Evolutionary conservation across 2,113 vertebrate species (phyloP), one percentile per base, ranked within the genome.

Genomic region (Osmerus eperlanus): DNA sequence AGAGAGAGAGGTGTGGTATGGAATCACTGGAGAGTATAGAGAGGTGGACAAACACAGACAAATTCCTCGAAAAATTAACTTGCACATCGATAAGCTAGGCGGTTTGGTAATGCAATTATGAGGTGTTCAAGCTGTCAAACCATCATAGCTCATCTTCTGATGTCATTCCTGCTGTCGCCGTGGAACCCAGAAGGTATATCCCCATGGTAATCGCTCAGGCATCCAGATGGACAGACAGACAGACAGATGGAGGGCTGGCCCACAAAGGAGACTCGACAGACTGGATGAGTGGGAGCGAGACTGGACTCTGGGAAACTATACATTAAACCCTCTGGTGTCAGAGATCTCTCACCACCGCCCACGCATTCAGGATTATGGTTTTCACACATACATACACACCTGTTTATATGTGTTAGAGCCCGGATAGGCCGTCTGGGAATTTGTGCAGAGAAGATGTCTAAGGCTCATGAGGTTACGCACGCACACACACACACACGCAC

Each of bases 121-220:
- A 79, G 80, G 59, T 54, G 21, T 70, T 80, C 74, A 80, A 53
- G 70, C 75, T 73, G 58, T 74, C 61, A 73, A 41, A 80, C 69
- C 75, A 68, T 89, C 72, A 74, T 82, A 72, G 80, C 73, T 87
- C 83, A 88, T 85, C 76, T 69, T 63, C 65, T 81, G 80, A 86
- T 85, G 84, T 83, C 82, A 85, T 76, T 64, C 71, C 77, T 80
- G 76, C 55, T 65, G 55, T 53, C 79, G 76, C 55, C 62, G 55
- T 53, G 77, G 79, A 85, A 79, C 80, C 75, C 65, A 28, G 36
- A 75, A 69, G 28, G 77, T 84, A 72, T 64, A 85, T 84, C 86
- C 76, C 84, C 76, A 25, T 78, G 69, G 53, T 85, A 87, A 90
- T 89, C 55, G 58, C 21, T 19, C n/a, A 68, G 80, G 79, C 73